Percentiles rank a stretch among this genome's conserved stretches.
Evolutionary conservation across 2,113 vertebrate species (phyloP).

Genomic region (Coreoperca whiteheadi): DNA sequence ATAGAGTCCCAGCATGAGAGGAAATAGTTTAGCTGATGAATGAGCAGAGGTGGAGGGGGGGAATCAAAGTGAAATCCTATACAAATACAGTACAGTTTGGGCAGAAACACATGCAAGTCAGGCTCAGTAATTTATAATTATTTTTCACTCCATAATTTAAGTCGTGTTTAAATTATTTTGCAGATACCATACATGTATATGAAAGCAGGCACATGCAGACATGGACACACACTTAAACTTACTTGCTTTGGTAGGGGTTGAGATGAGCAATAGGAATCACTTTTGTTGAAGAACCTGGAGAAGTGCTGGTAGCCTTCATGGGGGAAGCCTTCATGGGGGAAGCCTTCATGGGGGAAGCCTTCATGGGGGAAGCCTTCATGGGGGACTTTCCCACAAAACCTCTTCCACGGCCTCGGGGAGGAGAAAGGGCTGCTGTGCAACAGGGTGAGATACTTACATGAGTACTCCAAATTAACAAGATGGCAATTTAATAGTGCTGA

Average conservation of each 20-base stretch:
- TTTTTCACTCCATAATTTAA: background rate
- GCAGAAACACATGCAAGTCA: background rate
- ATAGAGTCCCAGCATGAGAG: slow-evolving; percentile 30
- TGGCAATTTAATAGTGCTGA: background rate
- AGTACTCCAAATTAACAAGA: background rate
- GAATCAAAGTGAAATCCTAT: slow-evolving; percentile 24
- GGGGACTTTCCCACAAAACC: slow-evolving; percentile 74
- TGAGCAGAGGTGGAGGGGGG: slow-evolving; percentile 24
- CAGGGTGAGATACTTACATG: background rate
- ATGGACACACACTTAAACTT: slow-evolving; percentile 29
- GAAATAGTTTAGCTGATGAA: slow-evolving; percentile 50
- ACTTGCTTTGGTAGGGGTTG: slow-evolving; percentile 91
- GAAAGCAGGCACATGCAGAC: slow-evolving; percentile 5
- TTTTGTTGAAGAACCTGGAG: slow-evolving; percentile 80
- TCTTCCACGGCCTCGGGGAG: slow-evolving; percentile 73
- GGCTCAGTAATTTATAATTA: background rate
- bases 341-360: slow-evolving; percentile 8
- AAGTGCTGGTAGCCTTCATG: slow-evolving; percentile 52
- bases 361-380: background rate
- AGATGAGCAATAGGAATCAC: slow-evolving; percentile 87
- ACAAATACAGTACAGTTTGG: background rate
- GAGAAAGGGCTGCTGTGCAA: slow-evolving; percentile 72
- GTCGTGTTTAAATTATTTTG: background rate
- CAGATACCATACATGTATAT: background rate
- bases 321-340: slow-evolving; percentile 24